phyloP scores from a whole-genome alignment of 2,888 invertebrate species.

The Plagiodera versicolora region DNA sequence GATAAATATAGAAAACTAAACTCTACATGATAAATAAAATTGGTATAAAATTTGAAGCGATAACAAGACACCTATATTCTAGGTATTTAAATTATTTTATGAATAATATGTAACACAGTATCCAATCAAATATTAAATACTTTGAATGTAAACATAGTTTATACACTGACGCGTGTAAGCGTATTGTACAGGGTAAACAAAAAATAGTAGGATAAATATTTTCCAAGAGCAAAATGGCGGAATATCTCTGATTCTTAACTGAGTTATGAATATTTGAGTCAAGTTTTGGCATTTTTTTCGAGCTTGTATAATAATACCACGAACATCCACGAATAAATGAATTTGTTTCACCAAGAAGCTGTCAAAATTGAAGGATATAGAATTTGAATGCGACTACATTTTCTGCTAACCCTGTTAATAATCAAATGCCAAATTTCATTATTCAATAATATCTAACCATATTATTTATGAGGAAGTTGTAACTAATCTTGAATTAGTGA shows the following conservation, averaged over 20 bases:
- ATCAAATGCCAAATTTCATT: conserved; percentile 11
- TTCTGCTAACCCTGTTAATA: conserved; percentile 3
- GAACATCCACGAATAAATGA: no score
- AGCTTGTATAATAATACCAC: no score
- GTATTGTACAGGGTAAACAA: conserved; percentile 26
- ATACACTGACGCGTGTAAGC: conserved; percentile 38
- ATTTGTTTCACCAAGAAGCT: no score
- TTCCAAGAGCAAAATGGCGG: no score
- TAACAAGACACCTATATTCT: conserved; percentile 17
- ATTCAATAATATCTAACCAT: conserved; percentile 5
- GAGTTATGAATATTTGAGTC: no score
- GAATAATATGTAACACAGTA: conserved; percentile 22
- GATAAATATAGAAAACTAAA: conserved; percentile 10
- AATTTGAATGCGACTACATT: background rate
- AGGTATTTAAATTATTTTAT: conserved; percentile 17
- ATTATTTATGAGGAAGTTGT: background rate
- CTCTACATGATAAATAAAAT: conserved; percentile 14
- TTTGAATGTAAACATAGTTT: conserved; percentile 38
- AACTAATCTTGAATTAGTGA: background rate
- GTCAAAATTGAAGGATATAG: no score
- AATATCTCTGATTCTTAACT: no score
- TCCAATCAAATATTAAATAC: conserved; percentile 37
- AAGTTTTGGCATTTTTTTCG: no score
- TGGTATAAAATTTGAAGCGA: conserved; percentile 12
- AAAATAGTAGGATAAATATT: conserved; percentile 2